Conservation (phyloP, 2,888 invertebrate genomes). For the Dromius quadrimaculatus region DNA sequence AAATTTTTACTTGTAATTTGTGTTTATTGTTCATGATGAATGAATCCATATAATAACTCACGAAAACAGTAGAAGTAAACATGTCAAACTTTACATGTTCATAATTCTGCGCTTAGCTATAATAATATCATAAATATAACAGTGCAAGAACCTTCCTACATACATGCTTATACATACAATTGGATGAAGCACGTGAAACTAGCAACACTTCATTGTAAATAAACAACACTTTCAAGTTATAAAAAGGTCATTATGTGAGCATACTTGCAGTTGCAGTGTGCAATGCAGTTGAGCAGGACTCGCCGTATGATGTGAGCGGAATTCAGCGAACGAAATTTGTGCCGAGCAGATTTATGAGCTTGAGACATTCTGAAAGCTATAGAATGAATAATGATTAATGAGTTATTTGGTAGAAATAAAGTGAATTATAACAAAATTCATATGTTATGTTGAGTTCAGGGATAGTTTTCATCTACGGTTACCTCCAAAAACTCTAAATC, state of each 20-base stretch:
- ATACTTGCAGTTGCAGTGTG: constrained; percentile 20
- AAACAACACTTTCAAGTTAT: constrained; percentile 35
- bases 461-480: too few species aligned
- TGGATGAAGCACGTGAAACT: constrained; percentile 20
- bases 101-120: constrained; percentile 3
- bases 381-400: constrained; percentile 38
- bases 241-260: constrained; percentile 39
- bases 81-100: constrained; percentile 13
- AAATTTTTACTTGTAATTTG: too few species aligned
- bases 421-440: constrained; percentile 24
- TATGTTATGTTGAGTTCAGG: background rate
- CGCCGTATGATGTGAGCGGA: constrained; percentile 6
- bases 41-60: constrained; percentile 9
- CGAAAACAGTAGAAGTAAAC: constrained; percentile 7
- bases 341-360: constrained; percentile 4
- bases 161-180: constrained; percentile 19
- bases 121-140: constrained; percentile 27
- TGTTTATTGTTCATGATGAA: too few species aligned
- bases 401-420: constrained; percentile 23
- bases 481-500: too few species aligned
- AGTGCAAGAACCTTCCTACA: constrained; percentile 2
- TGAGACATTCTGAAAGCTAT: constrained; percentile 22
- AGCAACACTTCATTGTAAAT: constrained; percentile 25
- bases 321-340: background rate
- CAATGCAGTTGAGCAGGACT: background rate